These are phyloP conservation scores for Labeo catla DNA, from an alignment of 2,113 vertebrate genomes.

Conservation along the genomic window DNA sequence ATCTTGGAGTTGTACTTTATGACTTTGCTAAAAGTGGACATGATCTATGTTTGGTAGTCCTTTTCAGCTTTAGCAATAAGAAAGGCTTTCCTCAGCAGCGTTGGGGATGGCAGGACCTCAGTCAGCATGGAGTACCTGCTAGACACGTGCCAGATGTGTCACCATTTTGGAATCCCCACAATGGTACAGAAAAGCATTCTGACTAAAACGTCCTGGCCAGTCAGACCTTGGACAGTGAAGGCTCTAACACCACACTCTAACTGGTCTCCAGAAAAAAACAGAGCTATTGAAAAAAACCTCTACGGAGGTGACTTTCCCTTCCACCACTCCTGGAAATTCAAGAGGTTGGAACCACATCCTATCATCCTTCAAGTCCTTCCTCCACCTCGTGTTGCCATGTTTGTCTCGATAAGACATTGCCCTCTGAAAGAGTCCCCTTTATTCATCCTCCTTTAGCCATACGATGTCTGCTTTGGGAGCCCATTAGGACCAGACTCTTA, in stretches of 20 bases:
- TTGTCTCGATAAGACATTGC: not conserved
- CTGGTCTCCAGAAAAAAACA: not conserved
- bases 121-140: conserved; percentile 14
- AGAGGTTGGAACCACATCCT: not conserved
- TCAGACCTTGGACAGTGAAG: not conserved
- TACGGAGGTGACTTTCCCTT: not conserved
- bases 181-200: not conserved
- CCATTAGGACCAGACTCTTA: not conserved
- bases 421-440: not conserved
- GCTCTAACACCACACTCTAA: not conserved
- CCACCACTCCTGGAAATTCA: not conserved
- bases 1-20: not conserved
- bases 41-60: not conserved
- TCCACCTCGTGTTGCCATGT: not conserved
- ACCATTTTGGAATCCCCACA: not conserved
- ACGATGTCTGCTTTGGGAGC: not conserved
- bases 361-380: not conserved
- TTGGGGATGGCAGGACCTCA: not conserved
- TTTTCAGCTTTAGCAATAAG: not conserved
- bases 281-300: not conserved
- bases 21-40: not conserved
- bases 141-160: not conserved
- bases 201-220: not conserved
- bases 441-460: not conserved
- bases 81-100: not conserved